A percentile compares a stretch with the other conserved stretches of the same genome.
Conservation (phyloP, 2,797 vertebrate species). For the Melanotaenia nigrans region DNA sequence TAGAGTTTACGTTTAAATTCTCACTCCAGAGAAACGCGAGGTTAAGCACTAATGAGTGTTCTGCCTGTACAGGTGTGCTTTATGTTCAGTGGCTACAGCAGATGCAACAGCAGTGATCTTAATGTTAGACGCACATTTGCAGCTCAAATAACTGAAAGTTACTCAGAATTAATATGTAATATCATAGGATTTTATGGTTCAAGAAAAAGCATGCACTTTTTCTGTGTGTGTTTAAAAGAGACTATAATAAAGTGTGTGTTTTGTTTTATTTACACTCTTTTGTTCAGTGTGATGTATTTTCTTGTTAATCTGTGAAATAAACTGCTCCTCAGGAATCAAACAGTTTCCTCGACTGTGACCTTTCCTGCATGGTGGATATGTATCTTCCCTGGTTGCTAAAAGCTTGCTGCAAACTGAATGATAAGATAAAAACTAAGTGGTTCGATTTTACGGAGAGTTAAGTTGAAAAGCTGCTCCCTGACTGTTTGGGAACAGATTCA, state of each 20-base stretch:
- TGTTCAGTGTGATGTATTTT: too few relatives aligned
- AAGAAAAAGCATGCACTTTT: too few relatives aligned
- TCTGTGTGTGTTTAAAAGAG: too few relatives aligned
- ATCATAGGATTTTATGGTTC: background rate
- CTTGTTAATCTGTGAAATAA: too few relatives aligned
- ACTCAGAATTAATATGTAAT: too few relatives aligned
- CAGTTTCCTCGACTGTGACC: background rate
- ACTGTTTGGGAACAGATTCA: too few relatives aligned
- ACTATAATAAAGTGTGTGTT: too few relatives aligned
- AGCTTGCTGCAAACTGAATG: background rate
- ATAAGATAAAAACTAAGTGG: background rate
- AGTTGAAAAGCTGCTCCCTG: background rate
- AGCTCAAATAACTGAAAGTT: too few relatives aligned
- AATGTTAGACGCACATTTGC: too few relatives aligned
- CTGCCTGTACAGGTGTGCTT: background rate
- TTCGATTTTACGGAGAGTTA: background rate
- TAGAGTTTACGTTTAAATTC: constrained; percentile 23
- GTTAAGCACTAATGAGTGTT: constrained; percentile 14
- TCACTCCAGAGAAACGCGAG: constrained; percentile 17
- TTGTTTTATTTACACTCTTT: background rate
- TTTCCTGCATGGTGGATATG: background rate
- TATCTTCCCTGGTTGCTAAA: background rate
- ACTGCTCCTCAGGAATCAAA: too few relatives aligned
- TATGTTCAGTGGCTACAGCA: too few relatives aligned
- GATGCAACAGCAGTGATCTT: too few relatives aligned